phyloP scores from a whole-genome alignment of 1,140 invertebrate species.

The Drosophila dunni region DNA sequence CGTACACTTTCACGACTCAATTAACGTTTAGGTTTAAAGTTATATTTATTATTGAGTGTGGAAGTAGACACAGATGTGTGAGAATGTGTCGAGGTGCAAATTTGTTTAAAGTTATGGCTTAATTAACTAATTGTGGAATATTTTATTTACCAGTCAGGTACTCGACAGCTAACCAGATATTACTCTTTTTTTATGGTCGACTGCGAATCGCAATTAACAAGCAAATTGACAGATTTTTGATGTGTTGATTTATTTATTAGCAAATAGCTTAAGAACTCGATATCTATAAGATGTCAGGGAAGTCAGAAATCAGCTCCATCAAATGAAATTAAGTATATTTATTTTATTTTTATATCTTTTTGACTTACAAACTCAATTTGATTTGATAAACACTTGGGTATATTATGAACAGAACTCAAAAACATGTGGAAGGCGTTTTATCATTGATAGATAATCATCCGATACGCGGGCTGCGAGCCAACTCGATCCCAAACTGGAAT shows the following conservation, averaged over 20 bases:
- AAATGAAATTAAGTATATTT: too few species aligned
- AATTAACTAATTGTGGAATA: conserved; percentile 2
- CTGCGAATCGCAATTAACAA: background rate
- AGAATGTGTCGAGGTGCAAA: background rate
- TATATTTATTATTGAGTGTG: background rate
- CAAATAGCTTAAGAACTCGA: background rate
- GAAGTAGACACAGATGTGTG: background rate
- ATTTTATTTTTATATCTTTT: too few species aligned
- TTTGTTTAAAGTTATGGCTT: conserved; percentile 1
- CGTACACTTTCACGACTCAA: conserved; percentile 7
- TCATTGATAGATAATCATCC: conserved; percentile 24
- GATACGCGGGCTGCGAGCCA: conserved; percentile 33
- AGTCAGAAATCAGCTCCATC: too few species aligned
- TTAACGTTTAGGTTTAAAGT: background rate
- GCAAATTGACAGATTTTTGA: background rate
- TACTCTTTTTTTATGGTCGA: background rate
- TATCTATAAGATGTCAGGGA: too few species aligned
- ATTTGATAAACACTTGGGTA: too few species aligned
- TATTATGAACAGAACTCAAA: conserved; percentile 14
- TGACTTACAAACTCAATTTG: too few species aligned
- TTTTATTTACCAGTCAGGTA: background rate
- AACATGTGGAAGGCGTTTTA: conserved; percentile 12
- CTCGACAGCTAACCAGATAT: background rate
- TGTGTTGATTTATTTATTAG: background rate
- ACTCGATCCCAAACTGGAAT: conserved; percentile 32